These are phyloP conservation scores for Coendou prehensilis DNA, from an alignment of 2,797 vertebrate genomes.

Conservation along the genomic window DNA sequence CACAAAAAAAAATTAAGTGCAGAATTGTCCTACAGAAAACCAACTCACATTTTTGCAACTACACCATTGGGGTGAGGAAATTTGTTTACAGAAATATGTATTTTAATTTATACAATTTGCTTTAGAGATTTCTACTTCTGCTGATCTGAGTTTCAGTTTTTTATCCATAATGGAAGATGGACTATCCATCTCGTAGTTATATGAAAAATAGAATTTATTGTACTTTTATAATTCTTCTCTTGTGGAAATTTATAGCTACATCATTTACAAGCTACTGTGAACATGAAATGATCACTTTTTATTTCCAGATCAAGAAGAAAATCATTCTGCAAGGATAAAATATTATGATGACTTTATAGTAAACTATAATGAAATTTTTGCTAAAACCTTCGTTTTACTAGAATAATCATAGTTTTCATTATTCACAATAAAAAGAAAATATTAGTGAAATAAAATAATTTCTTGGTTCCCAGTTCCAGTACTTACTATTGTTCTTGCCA, in stretches of 20 bases:
- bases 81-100: neutral
- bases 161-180: neutral
- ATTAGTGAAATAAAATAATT: slow-evolving; percentile 64
- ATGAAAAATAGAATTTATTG: neutral
- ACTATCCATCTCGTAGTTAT: neutral
- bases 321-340: slow-evolving; percentile 22
- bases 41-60: neutral
- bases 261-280: slow-evolving; percentile 26
- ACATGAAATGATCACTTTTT: slow-evolving; percentile 43
- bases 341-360: slow-evolving; percentile 1
- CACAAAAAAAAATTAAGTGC: slow-evolving; percentile 26
- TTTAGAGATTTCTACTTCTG: neutral
- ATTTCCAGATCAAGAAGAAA: slow-evolving; percentile 59
- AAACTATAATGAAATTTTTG: slow-evolving; percentile 49
- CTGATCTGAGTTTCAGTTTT: neutral
- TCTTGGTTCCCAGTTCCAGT: slow-evolving; percentile 41
- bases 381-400: slow-evolving; percentile 51
- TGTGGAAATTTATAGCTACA: neutral
- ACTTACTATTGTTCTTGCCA: slow-evolving; percentile 64
- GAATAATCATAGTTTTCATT: slow-evolving; percentile 54
- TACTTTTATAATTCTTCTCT: slow-evolving; percentile 11
- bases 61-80: neutral
- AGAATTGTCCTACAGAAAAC: neutral
- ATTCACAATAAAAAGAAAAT: slow-evolving; percentile 61
- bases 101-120: slow-evolving; percentile 10